Evolutionary conservation across 2,797 vertebrate species (phyloP).

Genomic region (Artibeus jamaicensis): DNA sequence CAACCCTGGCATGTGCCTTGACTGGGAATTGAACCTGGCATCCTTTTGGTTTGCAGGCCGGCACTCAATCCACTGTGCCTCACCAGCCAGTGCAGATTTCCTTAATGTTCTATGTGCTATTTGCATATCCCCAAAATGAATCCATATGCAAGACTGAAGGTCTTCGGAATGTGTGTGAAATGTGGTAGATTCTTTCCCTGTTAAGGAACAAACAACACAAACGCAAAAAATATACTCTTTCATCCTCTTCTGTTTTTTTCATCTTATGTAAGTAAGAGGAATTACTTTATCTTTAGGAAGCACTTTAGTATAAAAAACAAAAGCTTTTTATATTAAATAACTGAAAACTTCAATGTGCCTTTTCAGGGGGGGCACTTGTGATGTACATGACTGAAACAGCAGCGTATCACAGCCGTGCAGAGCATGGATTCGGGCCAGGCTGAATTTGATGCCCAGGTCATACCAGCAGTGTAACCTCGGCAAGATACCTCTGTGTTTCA

Average conservation of each 20-base stretch:
- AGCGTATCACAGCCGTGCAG: background rate
- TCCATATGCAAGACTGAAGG: background rate
- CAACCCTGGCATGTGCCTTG: no score
- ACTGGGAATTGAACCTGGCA: no score
- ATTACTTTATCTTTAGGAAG: background rate
- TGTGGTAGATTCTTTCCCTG: background rate
- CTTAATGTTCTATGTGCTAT: background rate
- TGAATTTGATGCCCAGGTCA: background rate
- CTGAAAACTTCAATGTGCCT: background rate
- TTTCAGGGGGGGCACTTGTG: background rate
- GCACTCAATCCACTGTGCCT: no score
- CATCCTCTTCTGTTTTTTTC: background rate
- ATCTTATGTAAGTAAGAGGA: conserved; percentile 15
- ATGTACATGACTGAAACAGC: background rate
- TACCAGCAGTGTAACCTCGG: background rate
- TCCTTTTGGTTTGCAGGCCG: no score
- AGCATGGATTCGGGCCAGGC: background rate
- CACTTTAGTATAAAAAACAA: background rate
- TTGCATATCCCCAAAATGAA: background rate
- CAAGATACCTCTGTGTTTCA: background rate
- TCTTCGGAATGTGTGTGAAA: background rate
- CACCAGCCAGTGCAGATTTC: background rate
- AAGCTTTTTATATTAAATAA: conserved; percentile 20
- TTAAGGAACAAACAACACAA: background rate
- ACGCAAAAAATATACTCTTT: background rate